These are phyloP conservation scores for Tragelaphus scriptus DNA, from an alignment of 2,113 vertebrate species.

Conservation along the genomic window DNA sequence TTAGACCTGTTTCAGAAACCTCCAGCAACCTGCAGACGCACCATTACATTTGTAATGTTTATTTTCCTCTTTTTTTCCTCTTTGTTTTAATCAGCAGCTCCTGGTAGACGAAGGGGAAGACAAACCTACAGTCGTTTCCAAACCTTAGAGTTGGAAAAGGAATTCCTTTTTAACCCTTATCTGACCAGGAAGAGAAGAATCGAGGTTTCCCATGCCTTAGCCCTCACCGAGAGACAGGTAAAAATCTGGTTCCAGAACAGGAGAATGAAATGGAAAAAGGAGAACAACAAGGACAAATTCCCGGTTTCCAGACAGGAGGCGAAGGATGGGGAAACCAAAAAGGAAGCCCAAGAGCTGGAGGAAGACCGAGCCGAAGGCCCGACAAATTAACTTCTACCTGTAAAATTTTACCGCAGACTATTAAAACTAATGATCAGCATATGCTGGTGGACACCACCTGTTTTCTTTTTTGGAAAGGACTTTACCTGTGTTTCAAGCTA, in stretches of 20 bases:
- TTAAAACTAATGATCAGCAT: slow-evolving; percentile 54
- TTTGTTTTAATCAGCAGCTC: slow-evolving; percentile 84
- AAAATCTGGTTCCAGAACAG: slow-evolving; percentile 92
- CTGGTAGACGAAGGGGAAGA: slow-evolving; percentile 88
- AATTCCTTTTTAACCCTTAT: slow-evolving; percentile 91
- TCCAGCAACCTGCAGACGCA: slow-evolving; percentile 26
- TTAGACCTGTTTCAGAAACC: slow-evolving; percentile 14
- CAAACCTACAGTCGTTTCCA: slow-evolving; percentile 91
- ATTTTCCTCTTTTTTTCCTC: slow-evolving; percentile 19
- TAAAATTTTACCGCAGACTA: slow-evolving; percentile 58
- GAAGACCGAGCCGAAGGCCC: slow-evolving; percentile 76
- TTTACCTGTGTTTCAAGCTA: slow-evolving; percentile 65
- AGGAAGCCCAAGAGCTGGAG: slow-evolving; percentile 79
- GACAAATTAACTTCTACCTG: slow-evolving; percentile 70
- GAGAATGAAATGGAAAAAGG: slow-evolving; percentile 91
- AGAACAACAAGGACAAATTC: slow-evolving; percentile 91
- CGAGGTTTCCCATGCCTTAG: slow-evolving; percentile 88
- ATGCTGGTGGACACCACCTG: slow-evolving; percentile 12
- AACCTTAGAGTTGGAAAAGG: slow-evolving; percentile 88
- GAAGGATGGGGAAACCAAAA: slow-evolving; percentile 82
- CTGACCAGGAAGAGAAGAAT: slow-evolving; percentile 89
- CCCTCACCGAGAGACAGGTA: slow-evolving; percentile 88
- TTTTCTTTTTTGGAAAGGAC: slow-evolving; percentile 40
- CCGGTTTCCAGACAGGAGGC: slow-evolving; percentile 83
- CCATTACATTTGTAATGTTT: slow-evolving; percentile 39